Evolutionary conservation across 2,113 vertebrate species (phyloP).

Genomic region (Castor canadensis): DNA sequence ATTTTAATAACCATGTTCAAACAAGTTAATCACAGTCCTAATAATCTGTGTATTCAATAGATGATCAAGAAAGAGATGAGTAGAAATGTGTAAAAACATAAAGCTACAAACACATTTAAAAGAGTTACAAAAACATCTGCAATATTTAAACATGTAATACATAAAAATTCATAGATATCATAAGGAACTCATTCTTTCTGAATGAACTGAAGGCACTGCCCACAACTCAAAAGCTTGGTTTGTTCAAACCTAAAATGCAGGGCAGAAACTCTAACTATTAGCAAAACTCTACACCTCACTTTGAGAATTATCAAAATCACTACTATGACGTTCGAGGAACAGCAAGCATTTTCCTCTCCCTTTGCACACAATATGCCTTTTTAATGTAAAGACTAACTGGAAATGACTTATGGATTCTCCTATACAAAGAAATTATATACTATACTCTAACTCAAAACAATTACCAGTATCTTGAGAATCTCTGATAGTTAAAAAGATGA

Average conservation of each 20-base stretch:
- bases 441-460: constrained; percentile 1
- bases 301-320: background rate
- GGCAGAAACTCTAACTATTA: background rate
- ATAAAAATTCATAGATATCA: background rate
- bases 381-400: background rate
- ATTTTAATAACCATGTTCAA: background rate
- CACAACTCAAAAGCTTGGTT: background rate
- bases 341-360: background rate
- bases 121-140: background rate
- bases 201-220: background rate
- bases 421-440: background rate
- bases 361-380: constrained; percentile 21
- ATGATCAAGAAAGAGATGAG: background rate
- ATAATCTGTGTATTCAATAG: background rate
- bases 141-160: background rate
- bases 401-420: background rate
- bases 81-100: background rate
- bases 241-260: constrained; percentile 37
- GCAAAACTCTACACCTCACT: background rate
- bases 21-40: background rate
- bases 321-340: background rate
- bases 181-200: background rate
- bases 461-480: background rate
- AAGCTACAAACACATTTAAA: constrained; percentile 14
- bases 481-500: background rate